Conservation (phyloP, 2,113 vertebrate species). For the Siniperca knerii region DNA sequence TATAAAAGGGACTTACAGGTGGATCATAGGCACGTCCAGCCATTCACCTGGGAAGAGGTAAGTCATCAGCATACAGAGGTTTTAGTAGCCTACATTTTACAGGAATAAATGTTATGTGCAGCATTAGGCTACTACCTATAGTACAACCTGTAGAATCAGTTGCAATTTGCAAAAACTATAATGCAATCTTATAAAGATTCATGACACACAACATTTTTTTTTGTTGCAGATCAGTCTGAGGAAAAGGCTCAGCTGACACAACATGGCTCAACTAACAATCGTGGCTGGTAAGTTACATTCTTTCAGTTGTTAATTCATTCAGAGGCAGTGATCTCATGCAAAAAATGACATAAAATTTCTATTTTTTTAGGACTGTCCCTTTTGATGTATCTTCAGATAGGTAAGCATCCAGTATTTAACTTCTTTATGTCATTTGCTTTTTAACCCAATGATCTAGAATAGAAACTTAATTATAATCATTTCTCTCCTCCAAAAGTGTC, state of each 20-base stretch:
- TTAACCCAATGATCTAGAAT: not conserved
- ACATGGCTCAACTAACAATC: constrained; percentile 64
- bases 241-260: not conserved
- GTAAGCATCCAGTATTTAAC: constrained; percentile 55
- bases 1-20: constrained; percentile 43
- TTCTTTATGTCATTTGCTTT: not conserved
- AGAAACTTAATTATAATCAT: not conserved
- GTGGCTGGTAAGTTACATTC: constrained; percentile 59
- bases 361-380: constrained; percentile 66
- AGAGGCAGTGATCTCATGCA: not conserved
- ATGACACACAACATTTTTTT: not conserved
- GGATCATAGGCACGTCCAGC: not conserved
- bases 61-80: not conserved
- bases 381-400: constrained; percentile 72
- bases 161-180: not conserved
- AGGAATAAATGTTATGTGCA: not conserved
- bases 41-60: constrained; percentile 27
- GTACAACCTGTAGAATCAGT: not conserved
- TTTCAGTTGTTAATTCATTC: not conserved
- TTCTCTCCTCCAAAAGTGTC: constrained; percentile 68
- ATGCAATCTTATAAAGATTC: not conserved
- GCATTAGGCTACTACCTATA: not conserved
- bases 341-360: not conserved
- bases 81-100: not conserved
- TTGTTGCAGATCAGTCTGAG: constrained; percentile 5